Conservation (phyloP, 2,797 vertebrate species). For the Thunnus albacares region DNA sequence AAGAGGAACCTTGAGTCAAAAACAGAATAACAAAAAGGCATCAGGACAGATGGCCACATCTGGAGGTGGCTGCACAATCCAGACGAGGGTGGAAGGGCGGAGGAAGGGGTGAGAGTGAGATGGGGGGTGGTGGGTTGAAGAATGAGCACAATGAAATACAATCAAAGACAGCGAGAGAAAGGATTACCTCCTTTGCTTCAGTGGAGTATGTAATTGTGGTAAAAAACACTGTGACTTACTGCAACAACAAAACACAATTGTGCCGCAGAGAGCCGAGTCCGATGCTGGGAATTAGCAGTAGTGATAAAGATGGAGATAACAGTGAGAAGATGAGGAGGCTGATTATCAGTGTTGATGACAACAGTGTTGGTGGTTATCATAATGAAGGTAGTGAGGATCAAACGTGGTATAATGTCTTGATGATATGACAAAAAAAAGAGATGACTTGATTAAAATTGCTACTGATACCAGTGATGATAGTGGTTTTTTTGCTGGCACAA, state of each 20-base stretch:
- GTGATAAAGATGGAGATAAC: conserved; percentile 76
- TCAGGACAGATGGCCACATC: conserved; percentile 31
- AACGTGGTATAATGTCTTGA: conserved; percentile 71
- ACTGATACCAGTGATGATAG: conserved; percentile 72
- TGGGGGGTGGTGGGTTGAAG: conserved; percentile 51
- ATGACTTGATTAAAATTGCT: conserved; percentile 81
- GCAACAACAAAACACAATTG: conserved; percentile 77
- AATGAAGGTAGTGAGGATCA: conserved; percentile 77
- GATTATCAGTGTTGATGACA: conserved; percentile 77
- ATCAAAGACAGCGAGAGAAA: conserved; percentile 75
- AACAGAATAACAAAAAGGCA: conserved; percentile 4
- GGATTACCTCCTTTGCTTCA: conserved; percentile 83
- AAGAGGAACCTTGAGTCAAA: neutral
- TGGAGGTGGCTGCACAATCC: conserved; percentile 39
- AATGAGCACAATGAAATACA: conserved; percentile 74
- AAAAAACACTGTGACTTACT: conserved; percentile 57
- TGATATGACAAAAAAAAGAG: conserved; percentile 63
- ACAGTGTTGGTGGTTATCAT: conserved; percentile 79
- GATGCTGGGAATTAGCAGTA: conserved; percentile 70
- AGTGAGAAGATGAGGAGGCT: conserved; percentile 66
- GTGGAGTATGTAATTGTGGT: conserved; percentile 83
- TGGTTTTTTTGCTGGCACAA: conserved; percentile 58
- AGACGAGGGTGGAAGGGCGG: neutral
- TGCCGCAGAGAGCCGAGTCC: conserved; percentile 55
- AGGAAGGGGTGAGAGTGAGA: neutral